phyloP scores from a whole-genome alignment of 2,113 vertebrate species.

The Jacana jacana region DNA sequence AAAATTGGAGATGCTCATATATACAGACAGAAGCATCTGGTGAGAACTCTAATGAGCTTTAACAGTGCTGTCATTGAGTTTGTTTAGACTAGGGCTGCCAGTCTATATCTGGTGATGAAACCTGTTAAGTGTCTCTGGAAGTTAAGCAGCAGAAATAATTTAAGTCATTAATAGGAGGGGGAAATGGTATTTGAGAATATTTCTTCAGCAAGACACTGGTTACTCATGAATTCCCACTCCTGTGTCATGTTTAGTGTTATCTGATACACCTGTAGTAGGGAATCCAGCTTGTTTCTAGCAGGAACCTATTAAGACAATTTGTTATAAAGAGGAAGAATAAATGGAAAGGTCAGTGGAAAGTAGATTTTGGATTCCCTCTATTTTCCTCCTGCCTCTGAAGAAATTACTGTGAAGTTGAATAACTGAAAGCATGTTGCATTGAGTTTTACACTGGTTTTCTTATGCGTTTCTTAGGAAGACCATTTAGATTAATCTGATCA shows the following conservation, averaged over 20 bases:
- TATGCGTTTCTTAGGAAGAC: not conserved
- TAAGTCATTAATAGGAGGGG: not conserved
- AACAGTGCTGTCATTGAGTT: not conserved
- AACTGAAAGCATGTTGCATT: not conserved
- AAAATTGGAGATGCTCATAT: not conserved
- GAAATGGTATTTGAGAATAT: not conserved
- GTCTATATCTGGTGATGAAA: not conserved
- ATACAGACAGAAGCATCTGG: slow-evolving; percentile 44
- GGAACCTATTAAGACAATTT: not conserved
- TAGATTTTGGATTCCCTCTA: not conserved
- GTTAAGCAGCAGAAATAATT: not conserved
- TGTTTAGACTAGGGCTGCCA: slow-evolving; percentile 36
- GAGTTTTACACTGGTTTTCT: not conserved
- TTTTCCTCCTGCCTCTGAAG: not conserved
- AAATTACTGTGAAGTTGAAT: not conserved
- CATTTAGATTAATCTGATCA: not conserved
- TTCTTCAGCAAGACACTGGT: not conserved
- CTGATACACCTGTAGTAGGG: not conserved
- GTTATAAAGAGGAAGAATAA: not conserved
- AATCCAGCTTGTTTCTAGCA: not conserved
- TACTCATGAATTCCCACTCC: not conserved
- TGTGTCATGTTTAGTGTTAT: rapidly evolving
- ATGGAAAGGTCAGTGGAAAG: not conserved
- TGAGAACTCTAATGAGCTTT: slow-evolving; percentile 15
- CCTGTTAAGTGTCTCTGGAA: not conserved